A percentile compares a stretch with the other conserved stretches of the same genome.
Evolutionary conservation across 2,888 invertebrate species (phyloP).

Genomic region (Atrina japonica): DNA sequence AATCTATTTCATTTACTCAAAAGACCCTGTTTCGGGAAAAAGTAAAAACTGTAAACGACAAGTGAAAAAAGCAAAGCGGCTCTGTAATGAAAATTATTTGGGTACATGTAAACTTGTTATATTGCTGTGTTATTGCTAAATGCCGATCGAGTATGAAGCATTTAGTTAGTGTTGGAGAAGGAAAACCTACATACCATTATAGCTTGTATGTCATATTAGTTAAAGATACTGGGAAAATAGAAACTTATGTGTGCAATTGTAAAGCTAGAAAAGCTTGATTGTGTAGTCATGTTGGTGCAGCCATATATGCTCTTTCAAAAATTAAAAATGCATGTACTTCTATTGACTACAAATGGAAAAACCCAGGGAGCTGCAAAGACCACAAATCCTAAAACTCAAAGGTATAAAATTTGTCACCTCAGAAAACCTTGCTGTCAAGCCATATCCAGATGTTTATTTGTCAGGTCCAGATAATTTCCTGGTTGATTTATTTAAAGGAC

Average conservation of each 20-base stretch:
- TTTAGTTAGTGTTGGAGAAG: neutral
- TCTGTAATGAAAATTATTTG: constrained; percentile 3
- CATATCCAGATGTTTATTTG: constrained; percentile 9
- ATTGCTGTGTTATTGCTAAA: neutral
- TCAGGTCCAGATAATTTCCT: neutral
- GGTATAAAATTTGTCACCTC: neutral
- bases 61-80: constrained; percentile 5
- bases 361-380: constrained; percentile 2
- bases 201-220: too few species aligned
- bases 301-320: neutral
- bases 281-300: too few species aligned
- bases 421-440: constrained; percentile 3
- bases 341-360: neutral
- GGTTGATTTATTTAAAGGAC: neutral
- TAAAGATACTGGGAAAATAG: too few species aligned
- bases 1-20: constrained; percentile 4
- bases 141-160: constrained; percentile 14
- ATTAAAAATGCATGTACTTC: neutral
- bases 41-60: constrained; percentile 7
- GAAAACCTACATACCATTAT: too few species aligned
- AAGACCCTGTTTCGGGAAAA: constrained; percentile 9
- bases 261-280: too few species aligned
- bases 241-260: too few species aligned
- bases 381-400: neutral
- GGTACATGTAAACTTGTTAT: neutral